These are phyloP conservation scores for Amphiduros pacificus DNA, from an alignment of 2,888 invertebrate genomes.

Conservation along the genomic window DNA sequence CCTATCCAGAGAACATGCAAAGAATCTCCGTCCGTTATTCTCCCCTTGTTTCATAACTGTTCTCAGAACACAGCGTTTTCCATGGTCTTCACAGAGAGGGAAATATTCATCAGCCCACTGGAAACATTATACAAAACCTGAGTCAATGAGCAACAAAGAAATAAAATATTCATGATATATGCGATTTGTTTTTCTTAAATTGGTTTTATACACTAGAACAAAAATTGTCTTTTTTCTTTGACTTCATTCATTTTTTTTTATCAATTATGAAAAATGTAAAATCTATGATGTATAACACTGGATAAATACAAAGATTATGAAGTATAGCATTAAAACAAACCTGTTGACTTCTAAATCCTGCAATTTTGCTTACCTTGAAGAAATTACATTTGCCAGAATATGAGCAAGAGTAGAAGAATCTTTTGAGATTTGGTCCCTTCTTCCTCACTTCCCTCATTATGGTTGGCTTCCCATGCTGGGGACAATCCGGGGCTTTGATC, in stretches of 20 bases:
- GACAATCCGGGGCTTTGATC: constrained; percentile 37
- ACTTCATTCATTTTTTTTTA: too few relatives aligned
- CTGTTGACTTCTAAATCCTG: too few relatives aligned
- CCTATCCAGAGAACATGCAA: constrained; percentile 38
- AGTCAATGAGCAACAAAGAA: too few relatives aligned
- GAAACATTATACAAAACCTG: too few relatives aligned
- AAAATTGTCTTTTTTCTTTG: too few relatives aligned
- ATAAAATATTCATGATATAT: too few relatives aligned
- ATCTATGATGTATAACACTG: too few relatives aligned
- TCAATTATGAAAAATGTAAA: too few relatives aligned
- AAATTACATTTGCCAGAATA: constrained; percentile 33
- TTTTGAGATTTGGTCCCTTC: constrained; percentile 35
- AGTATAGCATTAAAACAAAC: too few relatives aligned
- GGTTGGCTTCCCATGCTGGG: constrained; percentile 36
- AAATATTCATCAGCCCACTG: constrained; percentile 47
- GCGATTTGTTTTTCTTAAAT: too few relatives aligned
- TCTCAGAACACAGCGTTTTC: constrained; percentile 37
- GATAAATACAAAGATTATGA: too few relatives aligned
- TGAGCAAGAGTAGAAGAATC: constrained; percentile 43
- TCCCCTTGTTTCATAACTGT: constrained; percentile 43
- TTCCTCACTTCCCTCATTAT: constrained; percentile 38
- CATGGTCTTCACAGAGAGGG: constrained; percentile 40
- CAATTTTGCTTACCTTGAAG: constrained; percentile 41
- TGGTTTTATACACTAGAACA: too few relatives aligned
- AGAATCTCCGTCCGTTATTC: constrained; percentile 44